These are phyloP conservation scores for Parochlus steinenii DNA, from an alignment of 2,888 invertebrate genomes.

Conservation along the genomic window DNA sequence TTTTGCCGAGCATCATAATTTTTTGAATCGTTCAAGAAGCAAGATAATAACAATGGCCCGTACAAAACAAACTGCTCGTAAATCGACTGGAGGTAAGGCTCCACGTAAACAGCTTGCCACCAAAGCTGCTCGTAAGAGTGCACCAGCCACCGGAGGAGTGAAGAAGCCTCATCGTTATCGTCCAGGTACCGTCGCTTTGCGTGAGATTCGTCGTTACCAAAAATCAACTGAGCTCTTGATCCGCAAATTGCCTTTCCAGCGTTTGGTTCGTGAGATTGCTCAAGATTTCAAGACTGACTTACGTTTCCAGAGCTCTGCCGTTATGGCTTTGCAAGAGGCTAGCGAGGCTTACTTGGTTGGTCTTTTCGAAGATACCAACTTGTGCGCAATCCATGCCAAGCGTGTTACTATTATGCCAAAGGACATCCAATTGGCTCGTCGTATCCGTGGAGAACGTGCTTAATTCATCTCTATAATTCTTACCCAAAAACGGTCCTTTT, in stretches of 20 bases:
- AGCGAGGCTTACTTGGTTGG: slow-evolving; percentile 90
- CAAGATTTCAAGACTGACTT: slow-evolving; percentile 95
- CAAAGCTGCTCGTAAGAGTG: slow-evolving; percentile 88
- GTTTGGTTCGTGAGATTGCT: slow-evolving; percentile 90
- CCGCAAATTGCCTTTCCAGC: slow-evolving; percentile 90
- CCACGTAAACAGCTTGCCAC: too few species aligned
- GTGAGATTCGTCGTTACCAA: slow-evolving; percentile 94
- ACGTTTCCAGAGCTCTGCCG: slow-evolving; percentile 89
- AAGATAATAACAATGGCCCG: slow-evolving; percentile 58
- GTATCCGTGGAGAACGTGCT: slow-evolving; percentile 92
- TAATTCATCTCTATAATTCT: too few species aligned
- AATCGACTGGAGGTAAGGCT: slow-evolving; percentile 93
- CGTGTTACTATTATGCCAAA: slow-evolving; percentile 97
- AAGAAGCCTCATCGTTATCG: slow-evolving; percentile 96
- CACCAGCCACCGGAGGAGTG: slow-evolving; percentile 87
- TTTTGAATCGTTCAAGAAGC: background rate
- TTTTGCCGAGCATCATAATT: too few species aligned
- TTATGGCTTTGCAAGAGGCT: slow-evolving; percentile 61
- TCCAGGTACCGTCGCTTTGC: slow-evolving; percentile 89
- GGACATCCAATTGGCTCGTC: slow-evolving; percentile 88
- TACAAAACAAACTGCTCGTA: slow-evolving; percentile 95
- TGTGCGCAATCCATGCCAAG: slow-evolving; percentile 95
- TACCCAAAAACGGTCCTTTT: slow-evolving; percentile 2
- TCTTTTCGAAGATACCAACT: slow-evolving; percentile 92
- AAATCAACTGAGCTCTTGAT: slow-evolving; percentile 91